Conservation (phyloP, 2,113 vertebrate species). For the Crotalus helleri region DNA sequence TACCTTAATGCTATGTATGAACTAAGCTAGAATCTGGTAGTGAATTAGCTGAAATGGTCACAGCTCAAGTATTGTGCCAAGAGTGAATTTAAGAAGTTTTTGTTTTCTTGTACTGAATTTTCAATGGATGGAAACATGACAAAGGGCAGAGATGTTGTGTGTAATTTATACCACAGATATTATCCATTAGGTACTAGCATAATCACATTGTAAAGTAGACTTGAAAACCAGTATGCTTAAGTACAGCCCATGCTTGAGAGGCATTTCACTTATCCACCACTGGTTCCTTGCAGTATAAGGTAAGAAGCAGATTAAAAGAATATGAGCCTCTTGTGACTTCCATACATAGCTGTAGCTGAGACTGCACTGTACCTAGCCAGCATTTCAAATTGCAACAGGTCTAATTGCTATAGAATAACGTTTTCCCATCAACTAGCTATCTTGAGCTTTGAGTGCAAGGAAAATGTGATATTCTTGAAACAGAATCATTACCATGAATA, state of each 20-base stretch:
- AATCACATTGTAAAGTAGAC: not conserved
- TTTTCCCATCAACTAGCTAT: not conserved
- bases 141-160: not conserved
- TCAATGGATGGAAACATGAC: not conserved
- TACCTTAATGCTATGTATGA: not conserved
- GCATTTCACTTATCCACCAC: not conserved
- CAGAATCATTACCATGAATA: not conserved
- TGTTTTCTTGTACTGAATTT: not conserved
- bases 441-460: not conserved
- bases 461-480: constrained; percentile 7
- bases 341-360: not conserved
- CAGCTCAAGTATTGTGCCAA: not conserved
- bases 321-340: not conserved
- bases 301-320: not conserved
- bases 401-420: not conserved
- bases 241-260: not conserved
- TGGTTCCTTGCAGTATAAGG: not conserved
- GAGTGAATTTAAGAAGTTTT: not conserved
- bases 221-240: not conserved
- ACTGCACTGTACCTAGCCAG: not conserved
- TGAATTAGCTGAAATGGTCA: not conserved
- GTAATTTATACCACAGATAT: not conserved
- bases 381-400: not conserved
- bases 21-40: not conserved
- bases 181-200: not conserved